A percentile compares a stretch with the other conserved stretches of the same genome.
Conservation (phyloP, 1,140 invertebrate species). For the Cryptotermes secundus region DNA sequence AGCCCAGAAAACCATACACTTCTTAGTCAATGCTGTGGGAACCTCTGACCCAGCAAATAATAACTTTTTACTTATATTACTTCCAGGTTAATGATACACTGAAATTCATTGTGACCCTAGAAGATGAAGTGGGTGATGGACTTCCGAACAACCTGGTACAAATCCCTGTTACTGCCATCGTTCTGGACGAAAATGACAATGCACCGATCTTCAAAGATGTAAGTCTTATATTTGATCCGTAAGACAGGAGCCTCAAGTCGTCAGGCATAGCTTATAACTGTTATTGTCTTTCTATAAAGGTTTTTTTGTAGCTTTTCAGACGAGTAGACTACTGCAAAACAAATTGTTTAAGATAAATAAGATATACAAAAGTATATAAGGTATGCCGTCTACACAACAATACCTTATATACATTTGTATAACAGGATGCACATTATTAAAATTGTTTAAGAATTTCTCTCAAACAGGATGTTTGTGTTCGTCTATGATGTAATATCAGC, state of each 20-base stretch:
- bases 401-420: too few species aligned
- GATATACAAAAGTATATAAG: too few species aligned
- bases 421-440: too few species aligned
- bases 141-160: conserved; percentile 73
- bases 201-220: conserved; percentile 77
- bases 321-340: too few species aligned
- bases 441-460: too few species aligned
- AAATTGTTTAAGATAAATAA: too few species aligned
- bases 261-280: not conserved
- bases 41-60: too few species aligned
- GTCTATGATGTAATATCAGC: too few species aligned
- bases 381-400: too few species aligned
- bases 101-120: conserved; percentile 71
- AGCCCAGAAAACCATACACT: too few species aligned
- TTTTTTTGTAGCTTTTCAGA: not conserved
- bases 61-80: conserved; percentile 42
- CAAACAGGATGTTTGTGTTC: too few species aligned
- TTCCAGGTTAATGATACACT: conserved; percentile 71
- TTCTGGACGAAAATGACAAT: conserved; percentile 88
- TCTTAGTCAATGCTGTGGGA: too few species aligned
- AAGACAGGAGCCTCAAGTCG: not conserved
- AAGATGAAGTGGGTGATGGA: conserved; percentile 70
- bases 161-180: conserved; percentile 77
- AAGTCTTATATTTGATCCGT: conserved; percentile 44
- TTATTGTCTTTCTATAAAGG: not conserved